These are phyloP conservation scores for Oryzias javanicus DNA, from an alignment of 2,113 vertebrate genomes.

Conservation along the genomic window DNA sequence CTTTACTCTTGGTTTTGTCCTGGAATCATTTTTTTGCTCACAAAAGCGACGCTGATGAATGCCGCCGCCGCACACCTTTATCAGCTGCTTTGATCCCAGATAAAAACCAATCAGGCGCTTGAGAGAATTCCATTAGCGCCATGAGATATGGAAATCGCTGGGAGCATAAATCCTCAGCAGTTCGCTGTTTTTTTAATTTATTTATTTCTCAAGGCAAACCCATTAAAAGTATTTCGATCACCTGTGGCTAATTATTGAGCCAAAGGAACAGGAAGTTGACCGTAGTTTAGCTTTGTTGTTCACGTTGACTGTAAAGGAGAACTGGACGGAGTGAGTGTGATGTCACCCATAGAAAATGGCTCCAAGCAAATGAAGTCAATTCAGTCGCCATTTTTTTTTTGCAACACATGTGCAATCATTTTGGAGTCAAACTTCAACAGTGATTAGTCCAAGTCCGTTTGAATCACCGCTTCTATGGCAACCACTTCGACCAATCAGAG, in stretches of 20 bases:
- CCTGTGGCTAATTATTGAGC: conserved; percentile 71
- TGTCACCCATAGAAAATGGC: too few relatives aligned
- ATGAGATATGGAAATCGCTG: conserved; percentile 68
- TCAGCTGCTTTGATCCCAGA: conserved; percentile 56
- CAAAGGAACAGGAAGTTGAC: conserved; percentile 35
- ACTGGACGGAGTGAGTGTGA: too few relatives aligned
- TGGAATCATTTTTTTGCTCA: conserved; percentile 19
- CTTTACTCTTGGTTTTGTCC: conserved; percentile 11
- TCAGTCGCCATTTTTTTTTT: too few relatives aligned
- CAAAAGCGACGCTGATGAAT: conserved; percentile 19
- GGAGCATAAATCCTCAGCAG: conserved; percentile 63
- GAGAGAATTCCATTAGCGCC: conserved; percentile 64
- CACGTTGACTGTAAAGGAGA: too few relatives aligned
- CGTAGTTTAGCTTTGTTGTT: conserved; percentile 30
- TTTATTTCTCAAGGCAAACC: conserved; percentile 60
- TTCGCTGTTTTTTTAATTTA: conserved; percentile 49
- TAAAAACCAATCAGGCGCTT: conserved; percentile 65
- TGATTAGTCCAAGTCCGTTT: too few relatives aligned
- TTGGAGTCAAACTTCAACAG: too few relatives aligned
- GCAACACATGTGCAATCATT: too few relatives aligned
- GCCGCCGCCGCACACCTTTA: conserved; percentile 40
- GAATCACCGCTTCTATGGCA: too few relatives aligned
- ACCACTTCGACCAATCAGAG: too few relatives aligned
- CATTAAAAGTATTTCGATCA: conserved; percentile 71
- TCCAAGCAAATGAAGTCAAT: too few relatives aligned